Conservation (phyloP, 2,797 vertebrate species). For the Peromyscus eremicus region DNA sequence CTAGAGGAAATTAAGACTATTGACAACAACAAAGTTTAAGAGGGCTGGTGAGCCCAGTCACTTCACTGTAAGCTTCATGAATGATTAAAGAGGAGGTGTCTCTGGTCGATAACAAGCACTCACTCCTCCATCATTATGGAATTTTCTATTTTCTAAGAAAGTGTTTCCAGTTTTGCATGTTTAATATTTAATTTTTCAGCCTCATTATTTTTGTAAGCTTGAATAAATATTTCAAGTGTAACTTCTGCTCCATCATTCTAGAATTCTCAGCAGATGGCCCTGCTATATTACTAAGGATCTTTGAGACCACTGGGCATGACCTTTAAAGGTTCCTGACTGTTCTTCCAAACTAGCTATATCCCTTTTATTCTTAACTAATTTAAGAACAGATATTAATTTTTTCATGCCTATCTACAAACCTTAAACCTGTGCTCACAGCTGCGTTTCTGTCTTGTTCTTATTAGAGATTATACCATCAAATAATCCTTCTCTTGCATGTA, state of each 20-base stretch:
- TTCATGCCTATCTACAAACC: neutral
- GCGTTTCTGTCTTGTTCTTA: neutral
- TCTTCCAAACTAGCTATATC: neutral
- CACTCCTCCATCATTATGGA: neutral
- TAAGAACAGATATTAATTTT: neutral
- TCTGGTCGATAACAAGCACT: neutral
- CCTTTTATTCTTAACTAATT: neutral
- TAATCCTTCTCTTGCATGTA: neutral
- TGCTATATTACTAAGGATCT: neutral
- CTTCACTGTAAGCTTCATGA: neutral
- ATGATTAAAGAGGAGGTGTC: slow-evolving; percentile 16
- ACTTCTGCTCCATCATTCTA: neutral
- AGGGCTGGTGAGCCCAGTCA: neutral
- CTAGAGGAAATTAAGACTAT: slow-evolving; percentile 63
- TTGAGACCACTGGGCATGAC: neutral
- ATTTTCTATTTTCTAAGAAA: slow-evolving; percentile 36
- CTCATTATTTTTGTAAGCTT: slow-evolving; percentile 61
- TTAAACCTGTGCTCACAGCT: neutral
- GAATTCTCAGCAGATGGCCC: neutral
- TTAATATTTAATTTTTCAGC: slow-evolving; percentile 63
- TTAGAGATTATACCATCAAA: neutral
- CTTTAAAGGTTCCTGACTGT: neutral
- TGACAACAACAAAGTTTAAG: neutral
- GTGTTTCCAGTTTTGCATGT: slow-evolving; percentile 23
- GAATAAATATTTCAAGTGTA: slow-evolving; percentile 54